Conservation (phyloP, 2,113 vertebrate species). For the Pangasianodon hypophthalmus region DNA sequence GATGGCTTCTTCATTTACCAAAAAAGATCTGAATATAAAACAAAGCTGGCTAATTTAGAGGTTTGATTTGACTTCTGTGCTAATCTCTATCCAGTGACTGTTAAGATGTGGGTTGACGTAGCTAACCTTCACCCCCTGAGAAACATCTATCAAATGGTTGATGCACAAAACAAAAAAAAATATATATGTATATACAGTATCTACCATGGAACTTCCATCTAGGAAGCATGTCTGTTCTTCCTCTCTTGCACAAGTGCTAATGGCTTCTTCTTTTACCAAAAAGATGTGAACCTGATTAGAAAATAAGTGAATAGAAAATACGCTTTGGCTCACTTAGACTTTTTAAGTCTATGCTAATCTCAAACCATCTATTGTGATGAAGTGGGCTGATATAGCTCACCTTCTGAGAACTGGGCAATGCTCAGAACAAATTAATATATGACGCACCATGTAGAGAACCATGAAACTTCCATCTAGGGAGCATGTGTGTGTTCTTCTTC, state of each 20-base stretch:
- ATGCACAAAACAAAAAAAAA: background rate
- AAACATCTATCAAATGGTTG: background rate
- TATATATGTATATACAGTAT: background rate
- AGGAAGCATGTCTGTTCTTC: no score
- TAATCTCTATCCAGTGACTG: conserved; percentile 42
- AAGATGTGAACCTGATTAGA: background rate
- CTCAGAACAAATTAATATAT: background rate
- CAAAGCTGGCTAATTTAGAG: background rate
- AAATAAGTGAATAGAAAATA: background rate
- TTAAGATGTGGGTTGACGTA: background rate
- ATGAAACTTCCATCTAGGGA: background rate
- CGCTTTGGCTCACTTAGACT: background rate
- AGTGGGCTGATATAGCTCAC: background rate
- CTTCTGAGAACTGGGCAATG: background rate
- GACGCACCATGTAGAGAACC: background rate
- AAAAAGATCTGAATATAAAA: background rate
- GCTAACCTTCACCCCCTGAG: background rate
- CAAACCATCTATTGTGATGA: background rate
- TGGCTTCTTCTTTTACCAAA: background rate
- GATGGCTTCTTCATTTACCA: background rate
- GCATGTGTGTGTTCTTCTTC: background rate
- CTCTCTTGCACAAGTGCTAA: background rate
- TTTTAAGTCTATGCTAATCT: no score
- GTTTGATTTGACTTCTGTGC: conserved; percentile 37
- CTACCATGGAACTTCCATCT: background rate